Evolutionary conservation across 2,888 invertebrate genomes (phyloP), one percentile per base, ranked within the genome.

Genomic region (Myopa tessellatipennis): DNA sequence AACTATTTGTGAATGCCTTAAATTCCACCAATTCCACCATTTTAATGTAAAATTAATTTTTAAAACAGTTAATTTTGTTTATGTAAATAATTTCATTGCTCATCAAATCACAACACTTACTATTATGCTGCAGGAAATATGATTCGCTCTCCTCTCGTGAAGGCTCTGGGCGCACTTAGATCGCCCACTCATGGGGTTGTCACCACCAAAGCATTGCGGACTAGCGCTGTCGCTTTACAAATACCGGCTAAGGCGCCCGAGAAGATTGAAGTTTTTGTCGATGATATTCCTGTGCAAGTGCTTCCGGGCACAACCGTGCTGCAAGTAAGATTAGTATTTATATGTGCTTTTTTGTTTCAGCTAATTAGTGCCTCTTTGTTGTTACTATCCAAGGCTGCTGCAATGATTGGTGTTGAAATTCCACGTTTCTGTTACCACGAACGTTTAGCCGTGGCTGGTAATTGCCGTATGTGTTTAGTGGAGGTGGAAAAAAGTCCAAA

Each of bases 341-440:
- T 10, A 8, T 38, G 38, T 60, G 45, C 58, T 18, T 71, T 75
- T 74, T 34, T 26, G 16, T 26, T 14, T 40, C 14, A 36, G 5
- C 10, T 55, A 12, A 55, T 18, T 36, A 26, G 18, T 76, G 77
- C 75, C 3, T 52, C 60, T 70, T 69, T 14, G 16, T 73, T 18
- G 8, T 10, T 71, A 50, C 14, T 61, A 38, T 80, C 72, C 5
- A 75, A 98, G 96, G 99, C 97, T 82, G 98, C 98, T 76, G 98
- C 98, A 1, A 91, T 95, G 90, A 93, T 95, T 81, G 99, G 99
- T 16, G 95, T 99, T 67, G 99, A 99, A 91, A 99, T 99, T 82
- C 99, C 99, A 3, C 91, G 99, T 79, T 99, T 99, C 90, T 99
- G 99, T 90, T 99, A 99, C 89, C 99, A 99, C 91, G 99, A 99